Conservation (phyloP, 2,888 invertebrate species). For the Phragmatobia fuliginosa region DNA sequence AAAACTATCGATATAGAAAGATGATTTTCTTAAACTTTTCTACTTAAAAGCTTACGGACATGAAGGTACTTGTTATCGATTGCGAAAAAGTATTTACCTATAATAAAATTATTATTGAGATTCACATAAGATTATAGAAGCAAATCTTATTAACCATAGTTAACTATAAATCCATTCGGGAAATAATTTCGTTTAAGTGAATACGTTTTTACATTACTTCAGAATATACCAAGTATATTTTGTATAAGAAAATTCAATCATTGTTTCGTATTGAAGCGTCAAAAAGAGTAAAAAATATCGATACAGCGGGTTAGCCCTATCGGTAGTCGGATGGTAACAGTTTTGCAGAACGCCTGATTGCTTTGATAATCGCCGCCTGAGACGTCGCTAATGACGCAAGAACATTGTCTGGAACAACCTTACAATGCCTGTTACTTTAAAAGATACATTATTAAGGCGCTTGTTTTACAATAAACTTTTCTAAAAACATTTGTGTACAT, state of each 20-base stretch:
- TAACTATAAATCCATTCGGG: neutral
- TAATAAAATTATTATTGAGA: too few relatives aligned
- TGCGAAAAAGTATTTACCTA: too few relatives aligned
- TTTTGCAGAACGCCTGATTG: conserved; percentile 77
- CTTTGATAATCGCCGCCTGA: conserved; percentile 81
- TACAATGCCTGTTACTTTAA: conserved; percentile 54
- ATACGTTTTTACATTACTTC: neutral
- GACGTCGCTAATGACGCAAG: conserved; percentile 77
- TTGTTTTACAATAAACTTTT: conserved; percentile 12
- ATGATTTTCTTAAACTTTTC: conserved; percentile 2
- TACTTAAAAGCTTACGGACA: neutral
- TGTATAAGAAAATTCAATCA: conserved; percentile 18
- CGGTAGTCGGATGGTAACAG: conserved; percentile 61
- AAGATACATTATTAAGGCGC: conserved; percentile 33
- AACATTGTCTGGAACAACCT: conserved; percentile 65
- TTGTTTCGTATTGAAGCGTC: conserved; percentile 22
- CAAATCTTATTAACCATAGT: neutral
- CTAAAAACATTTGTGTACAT: conserved; percentile 1
- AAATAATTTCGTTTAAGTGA: neutral
- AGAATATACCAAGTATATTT: neutral
- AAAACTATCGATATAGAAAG: conserved; percentile 51
- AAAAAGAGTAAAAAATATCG: conserved; percentile 28
- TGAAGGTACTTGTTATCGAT: neutral
- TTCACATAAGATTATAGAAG: neutral
- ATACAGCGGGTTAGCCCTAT: conserved; percentile 38